Evolutionary conservation across 2,797 vertebrate species (phyloP).

Genomic region (Dromococcyx pavoninus): DNA sequence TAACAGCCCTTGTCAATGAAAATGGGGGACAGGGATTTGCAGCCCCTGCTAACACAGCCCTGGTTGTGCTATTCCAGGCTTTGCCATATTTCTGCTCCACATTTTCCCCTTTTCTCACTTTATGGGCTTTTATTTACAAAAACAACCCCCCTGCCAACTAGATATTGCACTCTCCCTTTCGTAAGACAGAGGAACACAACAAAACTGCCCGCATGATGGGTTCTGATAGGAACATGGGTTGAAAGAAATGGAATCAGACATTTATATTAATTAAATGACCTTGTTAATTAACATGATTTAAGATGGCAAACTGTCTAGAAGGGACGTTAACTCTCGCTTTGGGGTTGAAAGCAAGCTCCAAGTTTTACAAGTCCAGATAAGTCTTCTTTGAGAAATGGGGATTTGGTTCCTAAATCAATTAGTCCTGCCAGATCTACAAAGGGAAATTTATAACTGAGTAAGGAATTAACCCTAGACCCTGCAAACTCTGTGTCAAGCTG

Average conservation of each 20-base stretch:
- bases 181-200: background rate
- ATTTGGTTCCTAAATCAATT: constrained; percentile 57
- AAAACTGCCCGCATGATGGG: background rate
- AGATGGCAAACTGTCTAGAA: background rate
- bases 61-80: background rate
- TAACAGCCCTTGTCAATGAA: background rate
- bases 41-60: background rate
- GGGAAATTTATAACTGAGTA: constrained; percentile 8
- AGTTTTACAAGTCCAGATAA: constrained; percentile 48
- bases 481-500: constrained; percentile 2
- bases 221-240: background rate
- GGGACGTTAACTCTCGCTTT: background rate
- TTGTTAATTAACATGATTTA: constrained; percentile 49
- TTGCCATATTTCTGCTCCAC: background rate
- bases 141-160: background rate
- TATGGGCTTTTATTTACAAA: background rate
- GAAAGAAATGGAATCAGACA: background rate
- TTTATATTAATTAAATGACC: background rate
- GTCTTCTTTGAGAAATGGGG: constrained; percentile 30
- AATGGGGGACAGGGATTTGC: background rate
- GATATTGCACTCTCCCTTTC: background rate
- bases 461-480: constrained; percentile 52
- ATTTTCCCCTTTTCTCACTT: background rate
- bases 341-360: constrained; percentile 1
- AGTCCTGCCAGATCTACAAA: constrained; percentile 14